phyloP scores from a whole-genome alignment of 2,797 vertebrate species.

The Mycteria americana region DNA sequence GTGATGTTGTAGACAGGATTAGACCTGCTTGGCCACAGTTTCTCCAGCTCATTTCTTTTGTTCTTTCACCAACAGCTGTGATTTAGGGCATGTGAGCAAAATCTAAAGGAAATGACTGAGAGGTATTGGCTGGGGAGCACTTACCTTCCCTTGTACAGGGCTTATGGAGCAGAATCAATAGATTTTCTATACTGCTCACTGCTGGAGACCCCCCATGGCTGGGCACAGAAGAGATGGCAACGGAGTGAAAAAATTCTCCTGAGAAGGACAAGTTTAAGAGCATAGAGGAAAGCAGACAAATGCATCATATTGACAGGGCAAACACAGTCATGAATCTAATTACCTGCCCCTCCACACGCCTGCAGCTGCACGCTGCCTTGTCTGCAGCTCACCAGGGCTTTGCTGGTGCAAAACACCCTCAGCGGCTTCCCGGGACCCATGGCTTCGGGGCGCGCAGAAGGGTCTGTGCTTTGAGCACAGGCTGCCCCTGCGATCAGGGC shows the following conservation, averaged over 20 bases:
- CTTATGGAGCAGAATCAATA: not conserved
- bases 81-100: not conserved
- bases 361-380: not conserved
- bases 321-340: fast-evolving
- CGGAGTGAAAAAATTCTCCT: not conserved
- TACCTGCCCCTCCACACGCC: not conserved
- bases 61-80: not conserved
- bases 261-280: not conserved
- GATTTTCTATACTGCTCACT: not conserved
- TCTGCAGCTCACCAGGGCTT: not conserved
- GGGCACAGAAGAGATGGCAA: not conserved
- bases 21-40: not conserved
- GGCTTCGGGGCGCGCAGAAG: fast-evolving
- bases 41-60: not conserved
- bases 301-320: fast-evolving
- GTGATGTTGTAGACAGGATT: not conserved
- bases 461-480: not conserved
- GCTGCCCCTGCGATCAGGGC: fast-evolving
- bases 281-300: not conserved
- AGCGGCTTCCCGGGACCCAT: fast-evolving
- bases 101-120: not conserved
- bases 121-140: conserved; percentile 17
- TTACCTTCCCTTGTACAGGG: not conserved
- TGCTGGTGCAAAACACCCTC: not conserved
- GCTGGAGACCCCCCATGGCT: not conserved